Conservation (phyloP, 2,888 invertebrate species). For the Idaea straminata region DNA sequence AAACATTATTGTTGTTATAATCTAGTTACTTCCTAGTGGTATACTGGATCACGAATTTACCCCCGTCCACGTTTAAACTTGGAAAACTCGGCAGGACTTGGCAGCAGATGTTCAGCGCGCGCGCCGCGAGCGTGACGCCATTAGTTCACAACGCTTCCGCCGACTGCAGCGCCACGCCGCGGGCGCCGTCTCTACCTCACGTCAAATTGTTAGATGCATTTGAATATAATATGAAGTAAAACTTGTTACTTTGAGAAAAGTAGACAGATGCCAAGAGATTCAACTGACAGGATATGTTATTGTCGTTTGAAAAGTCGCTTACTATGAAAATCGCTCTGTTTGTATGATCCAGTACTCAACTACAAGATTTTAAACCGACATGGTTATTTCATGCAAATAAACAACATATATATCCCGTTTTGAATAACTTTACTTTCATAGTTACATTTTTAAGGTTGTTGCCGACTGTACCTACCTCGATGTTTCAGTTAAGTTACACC, state of each 20-base stretch:
- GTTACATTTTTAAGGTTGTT: too few relatives aligned
- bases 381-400: not conserved
- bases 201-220: slow-evolving; percentile 19
- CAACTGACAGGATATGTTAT: slow-evolving; percentile 5
- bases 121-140: slow-evolving; percentile 47
- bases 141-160: slow-evolving; percentile 52
- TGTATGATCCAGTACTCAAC: not conserved
- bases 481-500: too few relatives aligned
- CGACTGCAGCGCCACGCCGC: slow-evolving; percentile 40
- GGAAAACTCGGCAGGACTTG: slow-evolving; percentile 19
- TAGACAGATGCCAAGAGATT: not conserved
- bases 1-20: not conserved
- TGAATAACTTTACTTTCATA: too few relatives aligned
- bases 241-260: slow-evolving; percentile 8
- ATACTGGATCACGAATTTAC: slow-evolving; percentile 20
- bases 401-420: too few relatives aligned
- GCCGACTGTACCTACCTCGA: too few relatives aligned
- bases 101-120: slow-evolving; percentile 29
- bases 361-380: not conserved
- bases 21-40: not conserved
- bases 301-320: not conserved
- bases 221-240: slow-evolving; percentile 12
- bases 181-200: slow-evolving; percentile 29
- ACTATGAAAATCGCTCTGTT: not conserved
- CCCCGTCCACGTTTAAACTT: slow-evolving; percentile 11